Conservation (phyloP, 92 coral and sea anemone genomes). For the Zoanthus gigantus region DNA sequence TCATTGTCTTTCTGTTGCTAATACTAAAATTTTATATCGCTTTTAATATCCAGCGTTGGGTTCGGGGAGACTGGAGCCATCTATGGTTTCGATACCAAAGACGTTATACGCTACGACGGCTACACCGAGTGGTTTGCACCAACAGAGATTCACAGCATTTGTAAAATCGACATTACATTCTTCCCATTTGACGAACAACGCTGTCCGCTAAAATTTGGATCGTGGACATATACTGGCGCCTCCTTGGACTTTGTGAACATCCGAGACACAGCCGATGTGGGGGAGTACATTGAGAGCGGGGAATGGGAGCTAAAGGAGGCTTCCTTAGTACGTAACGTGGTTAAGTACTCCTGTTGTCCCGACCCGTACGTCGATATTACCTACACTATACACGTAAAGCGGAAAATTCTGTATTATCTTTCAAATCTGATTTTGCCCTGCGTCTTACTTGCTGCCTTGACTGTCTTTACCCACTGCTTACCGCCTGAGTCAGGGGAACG, state of each 20-base stretch:
- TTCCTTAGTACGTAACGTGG: conserved; percentile 70
- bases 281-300: conserved; percentile 83
- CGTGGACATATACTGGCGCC: conserved; percentile 95
- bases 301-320: conserved; percentile 91
- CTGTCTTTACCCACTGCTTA: conserved; percentile 87
- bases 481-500: conserved; percentile 99
- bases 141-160: conserved; percentile 98
- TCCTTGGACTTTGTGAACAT: conserved; percentile 74
- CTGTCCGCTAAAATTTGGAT: conserved; percentile 90
- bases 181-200: conserved; percentile 96
- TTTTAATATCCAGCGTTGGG: conserved; percentile 70
- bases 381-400: conserved; percentile 82
- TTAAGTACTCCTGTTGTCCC: conserved; percentile 84
- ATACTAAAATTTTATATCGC: background rate
- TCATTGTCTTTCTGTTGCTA: no score
- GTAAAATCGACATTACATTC: conserved; percentile 85
- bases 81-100: conserved; percentile 88
- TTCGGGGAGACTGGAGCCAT: conserved; percentile 97
- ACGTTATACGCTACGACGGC: conserved; percentile 75
- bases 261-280: conserved; percentile 78
- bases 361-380: conserved; percentile 93
- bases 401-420: conserved; percentile 85
- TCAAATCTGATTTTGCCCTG: conserved; percentile 94
- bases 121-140: conserved; percentile 94
- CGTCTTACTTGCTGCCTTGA: conserved; percentile 82